Base-by-base conservation (phyloP, 1,140 invertebrate species). In the Brachystomella parvula region DNA sequence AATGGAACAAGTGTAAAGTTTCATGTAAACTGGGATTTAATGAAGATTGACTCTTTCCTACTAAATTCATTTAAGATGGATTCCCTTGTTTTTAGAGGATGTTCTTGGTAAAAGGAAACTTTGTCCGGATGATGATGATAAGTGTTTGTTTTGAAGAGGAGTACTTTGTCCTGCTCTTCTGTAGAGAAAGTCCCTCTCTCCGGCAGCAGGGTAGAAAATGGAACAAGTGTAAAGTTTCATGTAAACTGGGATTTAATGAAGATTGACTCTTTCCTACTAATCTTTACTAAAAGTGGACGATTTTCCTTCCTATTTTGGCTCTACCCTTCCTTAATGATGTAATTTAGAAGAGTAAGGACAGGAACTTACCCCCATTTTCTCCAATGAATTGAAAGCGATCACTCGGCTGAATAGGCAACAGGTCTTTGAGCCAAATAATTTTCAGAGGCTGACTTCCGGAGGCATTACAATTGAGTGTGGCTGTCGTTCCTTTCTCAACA, bases 401-500 rank as follows among this genome's bases (percentile, higher is more conserved):
- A 30, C 58, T 67, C 1, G 67, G 66, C 21, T 63, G 66, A 63
- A 96, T 83, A 59, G 93, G 95, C 74, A 94, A 80, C 76, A 87
- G 85, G 80, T 97, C 90, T 76, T 92, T 89, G 61, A 97, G 83
- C 95, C 95, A 99, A 59, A 87, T 85, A 68, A 97, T 90, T 75
- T 83, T 86, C 1, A 94, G 92, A 9, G 86, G 76, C 2, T 94
- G 94, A 74, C 84, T 88, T 35, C 94, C 95, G 24, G 83, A 83
- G 19, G 92, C 94, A 63, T 87, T 83, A 79, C 96, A 98, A 21
- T 86, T 84, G 65, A 98, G 84, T 3, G 92, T 83, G 0, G 93
- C 88, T 28, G 86, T 90, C 78, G 92, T 89, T n/a, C 92, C 93
- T 72, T 92, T 92, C 80, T 99, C 96, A 32, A 98, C 94, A 56